A percentile compares a stretch with the other conserved stretches of the same genome.
Conservation (phyloP, 2,113 vertebrate species). For the Callospermophilus lateralis region DNA sequence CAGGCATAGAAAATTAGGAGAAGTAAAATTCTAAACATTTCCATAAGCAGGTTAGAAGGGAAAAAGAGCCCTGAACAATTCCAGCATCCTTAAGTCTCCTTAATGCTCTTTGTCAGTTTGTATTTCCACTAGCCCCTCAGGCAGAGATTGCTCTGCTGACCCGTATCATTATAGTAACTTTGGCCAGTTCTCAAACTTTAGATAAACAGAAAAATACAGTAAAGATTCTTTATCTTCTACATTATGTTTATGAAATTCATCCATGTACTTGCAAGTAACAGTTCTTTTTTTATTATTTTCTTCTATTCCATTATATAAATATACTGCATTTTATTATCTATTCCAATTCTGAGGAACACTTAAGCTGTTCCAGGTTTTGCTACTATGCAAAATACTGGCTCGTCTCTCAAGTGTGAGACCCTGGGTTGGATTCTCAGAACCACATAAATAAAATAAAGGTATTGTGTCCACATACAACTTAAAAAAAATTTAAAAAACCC, state of each 20-base stretch:
- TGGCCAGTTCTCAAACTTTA: not conserved
- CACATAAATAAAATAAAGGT: too few species aligned
- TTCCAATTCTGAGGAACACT: not conserved
- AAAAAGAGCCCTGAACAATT: not conserved
- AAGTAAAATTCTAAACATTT: conserved; percentile 2
- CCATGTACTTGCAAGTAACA: not conserved
- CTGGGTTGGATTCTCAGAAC: too few species aligned
- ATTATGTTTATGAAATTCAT: not conserved
- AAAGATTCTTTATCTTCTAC: not conserved
- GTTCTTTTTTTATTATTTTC: not conserved
- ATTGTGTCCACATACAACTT: too few species aligned
- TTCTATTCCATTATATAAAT: not conserved
- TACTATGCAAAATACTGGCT: not conserved
- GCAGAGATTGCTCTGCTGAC: not conserved
- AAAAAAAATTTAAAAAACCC: too few species aligned
- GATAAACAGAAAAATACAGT: not conserved
- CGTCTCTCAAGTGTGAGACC: too few species aligned
- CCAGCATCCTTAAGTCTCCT: not conserved
- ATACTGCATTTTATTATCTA: not conserved
- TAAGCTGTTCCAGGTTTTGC: not conserved
- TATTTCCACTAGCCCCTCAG: not conserved
- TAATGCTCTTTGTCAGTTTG: not conserved
- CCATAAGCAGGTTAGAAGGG: not conserved
- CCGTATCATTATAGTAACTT: not conserved
- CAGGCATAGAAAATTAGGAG: not conserved